Evolutionary conservation across 2,888 invertebrate species (phyloP).

Genomic region (Athetis lepigone): DNA sequence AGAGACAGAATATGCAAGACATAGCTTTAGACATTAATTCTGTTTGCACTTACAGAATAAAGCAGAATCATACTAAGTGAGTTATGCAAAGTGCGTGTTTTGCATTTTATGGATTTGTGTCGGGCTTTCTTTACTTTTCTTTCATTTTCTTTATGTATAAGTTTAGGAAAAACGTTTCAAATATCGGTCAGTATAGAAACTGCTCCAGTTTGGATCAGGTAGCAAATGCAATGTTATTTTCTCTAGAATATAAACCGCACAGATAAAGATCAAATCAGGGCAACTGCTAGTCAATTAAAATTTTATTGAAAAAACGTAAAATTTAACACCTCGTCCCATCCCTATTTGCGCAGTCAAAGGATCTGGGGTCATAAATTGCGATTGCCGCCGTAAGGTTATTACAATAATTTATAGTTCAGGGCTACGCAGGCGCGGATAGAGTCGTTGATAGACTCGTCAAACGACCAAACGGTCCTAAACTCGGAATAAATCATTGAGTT

Average conservation of each 20-base stretch:
- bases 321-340: conserved; percentile 62
- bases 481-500: conserved; percentile 86
- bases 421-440: conserved; percentile 51
- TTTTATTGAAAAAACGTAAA: conserved; percentile 57
- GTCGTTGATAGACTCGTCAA: conserved; percentile 67
- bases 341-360: conserved; percentile 34
- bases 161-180: too few species aligned
- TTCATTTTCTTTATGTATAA: too few species aligned
- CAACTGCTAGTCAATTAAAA: conserved; percentile 40
- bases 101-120: neutral
- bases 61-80: conserved; percentile 26
- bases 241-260: conserved; percentile 16
- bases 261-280: conserved; percentile 1
- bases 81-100: neutral
- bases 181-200: too few species aligned
- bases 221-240: too few species aligned
- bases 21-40: conserved; percentile 29
- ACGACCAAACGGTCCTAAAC: conserved; percentile 66
- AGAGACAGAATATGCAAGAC: conserved; percentile 13
- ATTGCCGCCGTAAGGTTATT: conserved; percentile 59
- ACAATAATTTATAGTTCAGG: conserved; percentile 68
- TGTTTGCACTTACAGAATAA: conserved; percentile 39
- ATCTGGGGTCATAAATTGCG: conserved; percentile 55
- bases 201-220: too few species aligned
- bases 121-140: neutral